These are phyloP conservation scores for Chionis minor DNA, from an alignment of 2,113 vertebrate species.

Conservation along the genomic window DNA sequence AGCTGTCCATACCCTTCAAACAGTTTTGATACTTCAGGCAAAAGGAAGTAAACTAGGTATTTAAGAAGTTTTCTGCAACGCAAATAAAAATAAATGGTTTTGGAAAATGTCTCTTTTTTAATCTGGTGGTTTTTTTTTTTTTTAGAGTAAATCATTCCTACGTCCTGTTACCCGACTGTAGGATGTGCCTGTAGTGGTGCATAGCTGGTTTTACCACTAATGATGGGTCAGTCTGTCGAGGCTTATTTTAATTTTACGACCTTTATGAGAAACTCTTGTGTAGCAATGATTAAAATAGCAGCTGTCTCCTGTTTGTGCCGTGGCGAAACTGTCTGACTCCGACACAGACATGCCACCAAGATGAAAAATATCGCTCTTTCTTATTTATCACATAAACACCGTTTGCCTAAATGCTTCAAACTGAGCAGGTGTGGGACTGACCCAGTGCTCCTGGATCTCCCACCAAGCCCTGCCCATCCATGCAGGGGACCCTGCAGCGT, in stretches of 20 bases:
- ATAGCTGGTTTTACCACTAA: constrained; percentile 45
- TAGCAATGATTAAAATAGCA: constrained; percentile 51
- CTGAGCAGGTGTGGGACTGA: background rate
- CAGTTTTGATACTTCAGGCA: background rate
- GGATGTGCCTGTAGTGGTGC: background rate
- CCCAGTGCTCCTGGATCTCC: background rate
- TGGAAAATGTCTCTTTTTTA: background rate
- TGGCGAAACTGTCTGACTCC: background rate
- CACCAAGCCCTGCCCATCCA: background rate
- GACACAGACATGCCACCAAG: background rate
- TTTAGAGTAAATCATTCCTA: background rate
- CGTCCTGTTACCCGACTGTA: background rate
- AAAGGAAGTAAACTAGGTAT: background rate
- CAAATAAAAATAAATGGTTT: background rate
- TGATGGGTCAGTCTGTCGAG: constrained; percentile 17
- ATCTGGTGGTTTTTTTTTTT: background rate
- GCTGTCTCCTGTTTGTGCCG: constrained; percentile 9
- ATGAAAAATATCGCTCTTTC: background rate
- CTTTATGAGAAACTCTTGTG: constrained; percentile 35
- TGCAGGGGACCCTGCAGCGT: background rate
- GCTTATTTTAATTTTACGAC: constrained; percentile 57
- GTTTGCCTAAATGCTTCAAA: background rate
- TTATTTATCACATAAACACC: background rate
- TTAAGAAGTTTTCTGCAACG: background rate
- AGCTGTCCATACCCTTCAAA: background rate